Evolutionary conservation across 1,140 invertebrate species (phyloP).

Genomic region (Pseudomyrmex dendroicus): DNA sequence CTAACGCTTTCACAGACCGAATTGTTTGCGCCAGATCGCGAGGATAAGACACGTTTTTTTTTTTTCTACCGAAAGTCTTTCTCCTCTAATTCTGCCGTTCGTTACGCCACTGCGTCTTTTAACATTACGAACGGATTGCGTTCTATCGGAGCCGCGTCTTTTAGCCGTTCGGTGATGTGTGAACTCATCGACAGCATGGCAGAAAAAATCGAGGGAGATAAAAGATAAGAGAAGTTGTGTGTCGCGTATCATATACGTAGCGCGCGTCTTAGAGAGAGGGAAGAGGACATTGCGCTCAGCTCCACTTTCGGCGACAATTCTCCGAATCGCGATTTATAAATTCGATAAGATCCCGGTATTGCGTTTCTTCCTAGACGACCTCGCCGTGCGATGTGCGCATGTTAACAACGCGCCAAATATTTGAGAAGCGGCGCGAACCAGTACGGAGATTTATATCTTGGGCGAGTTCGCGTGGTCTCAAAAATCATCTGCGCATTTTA

Average conservation of each 20-base stretch:
- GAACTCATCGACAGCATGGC: background rate
- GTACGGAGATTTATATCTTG: constrained; percentile 3
- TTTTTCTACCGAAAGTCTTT: background rate
- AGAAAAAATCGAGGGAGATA: constrained; percentile 40
- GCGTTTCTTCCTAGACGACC: background rate
- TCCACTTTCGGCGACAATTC: background rate
- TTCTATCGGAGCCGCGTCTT: constrained; percentile 60
- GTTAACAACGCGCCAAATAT: constrained; percentile 13
- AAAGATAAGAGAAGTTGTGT: constrained; percentile 36
- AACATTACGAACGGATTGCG: constrained; percentile 12
- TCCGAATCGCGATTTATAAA: constrained; percentile 11
- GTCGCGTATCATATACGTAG: constrained; percentile 17
- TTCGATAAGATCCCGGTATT: constrained; percentile 17
- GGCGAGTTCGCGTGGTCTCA: background rate
- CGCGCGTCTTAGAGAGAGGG: too few relatives aligned
- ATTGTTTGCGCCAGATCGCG: background rate
- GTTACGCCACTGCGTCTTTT: constrained; percentile 36
- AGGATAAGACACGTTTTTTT: background rate
- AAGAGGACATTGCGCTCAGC: constrained; percentile 14
- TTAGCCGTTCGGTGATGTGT: constrained; percentile 21
- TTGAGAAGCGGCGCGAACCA: background rate
- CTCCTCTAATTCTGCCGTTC: background rate
- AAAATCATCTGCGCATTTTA: background rate
- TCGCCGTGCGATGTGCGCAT: background rate
- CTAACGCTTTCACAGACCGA: too few relatives aligned